These are phyloP conservation scores for Caiman crocodilus DNA, from an alignment of 2,797 vertebrate genomes.

Conservation along the genomic window DNA sequence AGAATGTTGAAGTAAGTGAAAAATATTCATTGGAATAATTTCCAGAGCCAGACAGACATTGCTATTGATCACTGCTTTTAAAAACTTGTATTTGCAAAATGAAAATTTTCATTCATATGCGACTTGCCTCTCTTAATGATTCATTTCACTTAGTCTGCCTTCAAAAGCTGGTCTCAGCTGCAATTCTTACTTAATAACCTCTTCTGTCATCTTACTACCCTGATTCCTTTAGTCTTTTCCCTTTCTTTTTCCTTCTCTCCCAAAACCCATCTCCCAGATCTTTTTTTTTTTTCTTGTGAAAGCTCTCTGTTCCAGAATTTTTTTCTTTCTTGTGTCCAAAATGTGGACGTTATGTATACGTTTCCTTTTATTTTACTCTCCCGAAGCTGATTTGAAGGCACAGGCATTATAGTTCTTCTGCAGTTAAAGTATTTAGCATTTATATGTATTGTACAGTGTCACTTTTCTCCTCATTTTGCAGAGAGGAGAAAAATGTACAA, in stretches of 20 bases:
- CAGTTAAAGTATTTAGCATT: background rate
- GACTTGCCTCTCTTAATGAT: background rate
- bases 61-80: background rate
- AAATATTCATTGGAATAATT: background rate
- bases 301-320: accelerated
- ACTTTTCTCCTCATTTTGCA: background rate
- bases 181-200: background rate
- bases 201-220: background rate
- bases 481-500: background rate
- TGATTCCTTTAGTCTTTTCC: background rate
- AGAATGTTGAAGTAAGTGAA: background rate
- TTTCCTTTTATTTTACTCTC: background rate
- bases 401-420: background rate
- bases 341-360: background rate
- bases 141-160: background rate
- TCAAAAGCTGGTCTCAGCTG: background rate
- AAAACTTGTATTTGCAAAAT: background rate
- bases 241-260: constrained; percentile 4
- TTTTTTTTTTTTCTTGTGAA: background rate
- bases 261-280: background rate
- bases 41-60: background rate
- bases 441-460: accelerated
- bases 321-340: background rate
- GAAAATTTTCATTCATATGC: background rate
- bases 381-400: background rate